These are phyloP conservation scores for Drosophila auraria DNA, from an alignment of 1,140 invertebrate genomes.

Conservation along the genomic window DNA sequence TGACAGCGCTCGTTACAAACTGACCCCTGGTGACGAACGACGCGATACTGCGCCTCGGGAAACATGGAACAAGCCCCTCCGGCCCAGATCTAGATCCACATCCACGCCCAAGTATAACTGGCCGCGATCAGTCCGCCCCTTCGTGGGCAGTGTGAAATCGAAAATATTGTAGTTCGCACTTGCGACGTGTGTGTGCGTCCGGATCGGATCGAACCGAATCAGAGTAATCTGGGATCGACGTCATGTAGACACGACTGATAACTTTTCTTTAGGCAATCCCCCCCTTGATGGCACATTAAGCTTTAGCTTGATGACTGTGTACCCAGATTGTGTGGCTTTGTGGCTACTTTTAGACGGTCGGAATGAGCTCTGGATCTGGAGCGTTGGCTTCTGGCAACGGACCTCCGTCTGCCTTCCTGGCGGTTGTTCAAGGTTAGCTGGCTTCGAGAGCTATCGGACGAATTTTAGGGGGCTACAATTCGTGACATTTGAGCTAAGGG, in stretches of 20 bases:
- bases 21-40: constrained; percentile 52
- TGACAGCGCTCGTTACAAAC: constrained; percentile 65
- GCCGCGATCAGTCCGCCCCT: constrained; percentile 48
- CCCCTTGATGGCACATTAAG: constrained; percentile 80
- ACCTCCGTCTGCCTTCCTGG: constrained; percentile 21
- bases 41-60: constrained; percentile 54
- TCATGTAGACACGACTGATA: constrained; percentile 68
- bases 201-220: constrained; percentile 21
- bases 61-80: constrained; percentile 64
- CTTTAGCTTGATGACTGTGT: constrained; percentile 70
- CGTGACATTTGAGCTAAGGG: constrained; percentile 22
- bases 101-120: constrained; percentile 1
- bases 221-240: constrained; percentile 45
- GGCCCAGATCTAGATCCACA: constrained; percentile 2
- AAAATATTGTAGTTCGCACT: constrained; percentile 42
- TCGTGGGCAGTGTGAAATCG: constrained; percentile 58
- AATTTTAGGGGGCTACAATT: constrained; percentile 8
- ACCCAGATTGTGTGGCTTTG: constrained; percentile 53
- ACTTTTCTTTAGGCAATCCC: constrained; percentile 79
- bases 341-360: constrained; percentile 33
- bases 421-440: constrained; percentile 45
- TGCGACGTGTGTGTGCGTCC: constrained; percentile 26
- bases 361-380: constrained; percentile 18
- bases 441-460: constrained; percentile 18
- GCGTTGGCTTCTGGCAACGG: constrained; percentile 18